Conservation (phyloP, 2,888 invertebrate genomes). For the Eupithecia tripunctaria region DNA sequence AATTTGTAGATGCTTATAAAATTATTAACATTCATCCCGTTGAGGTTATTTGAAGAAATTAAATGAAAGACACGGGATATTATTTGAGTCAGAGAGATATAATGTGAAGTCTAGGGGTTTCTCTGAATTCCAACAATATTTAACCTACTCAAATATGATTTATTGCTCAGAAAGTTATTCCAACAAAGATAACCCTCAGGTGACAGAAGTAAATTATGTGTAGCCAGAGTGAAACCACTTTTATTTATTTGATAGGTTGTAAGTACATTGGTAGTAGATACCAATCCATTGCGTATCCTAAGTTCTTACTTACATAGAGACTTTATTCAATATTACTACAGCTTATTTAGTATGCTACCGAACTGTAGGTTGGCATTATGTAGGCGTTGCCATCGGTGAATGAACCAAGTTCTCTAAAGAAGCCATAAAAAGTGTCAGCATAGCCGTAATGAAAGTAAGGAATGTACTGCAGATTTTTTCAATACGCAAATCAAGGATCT, state of each 20-base stretch:
- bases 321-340: neutral
- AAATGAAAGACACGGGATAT: too few species aligned
- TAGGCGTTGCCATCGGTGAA: conserved; percentile 44
- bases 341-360: neutral
- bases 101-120: too few species aligned
- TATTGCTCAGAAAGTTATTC: conserved; percentile 18
- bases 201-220: conserved; percentile 16
- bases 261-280: neutral
- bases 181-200: conserved; percentile 22
- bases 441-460: neutral
- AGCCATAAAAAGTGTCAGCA: conserved; percentile 46
- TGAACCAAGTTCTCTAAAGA: conserved; percentile 48
- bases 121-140: too few species aligned
- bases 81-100: too few species aligned
- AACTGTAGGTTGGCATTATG: neutral
- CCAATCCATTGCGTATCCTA: neutral
- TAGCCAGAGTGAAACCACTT: conserved; percentile 26
- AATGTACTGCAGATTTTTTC: conserved; percentile 28
- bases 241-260: conserved; percentile 15
- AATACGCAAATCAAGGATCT: conserved; percentile 13
- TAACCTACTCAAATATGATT: conserved; percentile 3
- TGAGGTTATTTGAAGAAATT: too few species aligned
- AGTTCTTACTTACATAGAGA: neutral
- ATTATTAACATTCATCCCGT: neutral
- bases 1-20: neutral